Evolutionary conservation across 2,797 vertebrate species (phyloP).

Genomic region (Natrix natrix): DNA sequence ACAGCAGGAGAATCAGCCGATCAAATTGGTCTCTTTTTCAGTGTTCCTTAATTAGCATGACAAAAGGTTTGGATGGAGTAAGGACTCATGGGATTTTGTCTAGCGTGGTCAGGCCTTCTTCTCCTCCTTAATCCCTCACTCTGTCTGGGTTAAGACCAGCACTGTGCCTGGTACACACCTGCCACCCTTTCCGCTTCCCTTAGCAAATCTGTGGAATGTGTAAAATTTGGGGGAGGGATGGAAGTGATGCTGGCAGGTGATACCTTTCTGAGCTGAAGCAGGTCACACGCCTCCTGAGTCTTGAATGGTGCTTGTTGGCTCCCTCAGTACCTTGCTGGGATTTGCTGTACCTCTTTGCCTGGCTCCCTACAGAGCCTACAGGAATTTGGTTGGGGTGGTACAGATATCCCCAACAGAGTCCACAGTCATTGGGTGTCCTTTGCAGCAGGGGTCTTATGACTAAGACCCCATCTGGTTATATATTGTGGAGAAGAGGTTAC

Average conservation of each 20-base stretch:
- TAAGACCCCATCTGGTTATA: conserved; percentile 70
- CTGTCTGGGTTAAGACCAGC: conserved; percentile 26
- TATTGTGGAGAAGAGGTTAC: conserved; percentile 67
- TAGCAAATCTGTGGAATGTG: conserved; percentile 69
- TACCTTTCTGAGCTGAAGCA: conserved; percentile 65
- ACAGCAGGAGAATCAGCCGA: neutral
- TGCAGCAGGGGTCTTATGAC: conserved; percentile 86
- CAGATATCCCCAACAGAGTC: conserved; percentile 90
- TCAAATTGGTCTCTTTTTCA: neutral
- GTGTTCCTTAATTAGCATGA: neutral
- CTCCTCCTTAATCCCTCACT: neutral
- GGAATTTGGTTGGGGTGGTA: conserved; percentile 88
- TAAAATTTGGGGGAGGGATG: conserved; percentile 55
- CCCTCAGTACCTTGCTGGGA: conserved; percentile 71
- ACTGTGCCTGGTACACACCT: conserved; percentile 71
- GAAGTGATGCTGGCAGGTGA: conserved; percentile 64
- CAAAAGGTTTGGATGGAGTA: neutral
- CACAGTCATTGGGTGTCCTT: conserved; percentile 77
- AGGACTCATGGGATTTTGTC: neutral
- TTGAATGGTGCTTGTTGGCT: conserved; percentile 61
- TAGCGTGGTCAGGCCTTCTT: neutral
- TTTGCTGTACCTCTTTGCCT: conserved; percentile 85
- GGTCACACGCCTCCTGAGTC: conserved; percentile 69
- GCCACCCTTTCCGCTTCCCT: conserved; percentile 58
- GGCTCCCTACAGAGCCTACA: conserved; percentile 82